Base-by-base conservation (phyloP, 2,113 vertebrate species). In the Vulpes ferrilata region DNA sequence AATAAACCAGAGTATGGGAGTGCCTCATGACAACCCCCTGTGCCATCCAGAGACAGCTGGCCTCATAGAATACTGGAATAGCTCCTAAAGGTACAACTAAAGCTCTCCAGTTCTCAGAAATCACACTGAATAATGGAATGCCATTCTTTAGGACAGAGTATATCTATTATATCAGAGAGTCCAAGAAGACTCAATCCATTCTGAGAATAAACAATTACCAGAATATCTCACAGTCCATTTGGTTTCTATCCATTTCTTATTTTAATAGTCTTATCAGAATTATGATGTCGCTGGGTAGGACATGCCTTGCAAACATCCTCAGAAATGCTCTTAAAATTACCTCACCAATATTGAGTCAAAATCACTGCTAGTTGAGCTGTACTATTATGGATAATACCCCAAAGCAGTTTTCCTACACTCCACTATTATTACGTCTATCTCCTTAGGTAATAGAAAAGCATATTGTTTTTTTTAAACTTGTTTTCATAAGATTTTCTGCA, bases 401-500 rank as follows among this genome's bases (percentile, higher is more conserved):
- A 25, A 78, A 88, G 51, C 25, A n/a, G 43, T 89, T 69, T 89
- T 84, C 23, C 60, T 83, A 93, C 76, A 69, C 15, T 64, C 25
- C 2, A 10, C 11, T 27, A 22, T 51, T 67, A 89, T 62, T 71
- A 69, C 7, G 15, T 84, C 43, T 84, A 51, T n/a, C 19, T 20
- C 53, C 8, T 96, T 20, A 62, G 27, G 25, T 35, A 84, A 84
- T n/a, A 55, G 27, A 51, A 53, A 82, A n/a, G 7, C 38, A 89
- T 60, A 32, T 27, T n/a, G 11, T 5, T 43, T 88, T 88, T 84
- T 78, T 30, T 10, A 51, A 64, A 22, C 74, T 78, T 84, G 51
- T 89, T 69, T 88, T 90, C 51, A 43, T 71, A 79, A 93, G 60
- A 43, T 78, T 79, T 89, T 96, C 86, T 84, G 4, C 38, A 62